A percentile compares a stretch with the other conserved stretches of the same genome.
Evolutionary conservation across 2,113 vertebrate species (phyloP).

Genomic region (Bos javanicus): DNA sequence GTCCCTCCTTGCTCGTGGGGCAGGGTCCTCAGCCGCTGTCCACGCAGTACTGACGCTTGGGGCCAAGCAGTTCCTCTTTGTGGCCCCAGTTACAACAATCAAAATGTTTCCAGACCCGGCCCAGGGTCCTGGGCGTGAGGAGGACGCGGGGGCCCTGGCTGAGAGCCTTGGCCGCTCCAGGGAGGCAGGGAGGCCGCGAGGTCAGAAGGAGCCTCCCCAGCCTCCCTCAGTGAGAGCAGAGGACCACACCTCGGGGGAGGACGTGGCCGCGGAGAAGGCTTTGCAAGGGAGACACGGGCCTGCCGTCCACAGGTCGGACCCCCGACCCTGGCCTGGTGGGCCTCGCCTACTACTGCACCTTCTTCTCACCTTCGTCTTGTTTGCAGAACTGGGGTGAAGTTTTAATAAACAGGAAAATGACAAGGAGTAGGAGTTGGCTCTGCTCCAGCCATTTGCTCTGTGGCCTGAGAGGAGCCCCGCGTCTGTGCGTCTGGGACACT

Average conservation of each 20-base stretch:
- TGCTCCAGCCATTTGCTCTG: neutral
- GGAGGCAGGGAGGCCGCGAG: neutral
- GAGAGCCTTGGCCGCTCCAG: neutral
- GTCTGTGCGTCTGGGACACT: neutral
- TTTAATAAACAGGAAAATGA: neutral
- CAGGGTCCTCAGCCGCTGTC: neutral
- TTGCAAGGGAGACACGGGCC: neutral
- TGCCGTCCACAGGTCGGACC: neutral
- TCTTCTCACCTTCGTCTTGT: neutral
- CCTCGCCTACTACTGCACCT: neutral
- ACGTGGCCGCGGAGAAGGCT: neutral
- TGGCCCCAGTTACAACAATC: neutral
- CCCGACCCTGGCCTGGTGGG: neutral
- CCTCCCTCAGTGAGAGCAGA: neutral
- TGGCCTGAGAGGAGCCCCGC: neutral
- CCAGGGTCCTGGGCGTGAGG: neutral
- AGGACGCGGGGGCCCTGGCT: neutral
- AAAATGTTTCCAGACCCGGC: neutral
- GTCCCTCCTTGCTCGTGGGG: neutral
- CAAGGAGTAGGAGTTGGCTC: neutral
- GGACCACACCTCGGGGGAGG: neutral
- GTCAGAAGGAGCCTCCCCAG: neutral
- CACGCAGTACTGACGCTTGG: rapidly evolving
- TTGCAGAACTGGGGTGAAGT: neutral
- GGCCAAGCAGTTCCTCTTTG: neutral